Evolutionary conservation across 2,797 vertebrate species (phyloP), one percentile per base, ranked within the genome.

Genomic region (Bucorvus abyssinicus): DNA sequence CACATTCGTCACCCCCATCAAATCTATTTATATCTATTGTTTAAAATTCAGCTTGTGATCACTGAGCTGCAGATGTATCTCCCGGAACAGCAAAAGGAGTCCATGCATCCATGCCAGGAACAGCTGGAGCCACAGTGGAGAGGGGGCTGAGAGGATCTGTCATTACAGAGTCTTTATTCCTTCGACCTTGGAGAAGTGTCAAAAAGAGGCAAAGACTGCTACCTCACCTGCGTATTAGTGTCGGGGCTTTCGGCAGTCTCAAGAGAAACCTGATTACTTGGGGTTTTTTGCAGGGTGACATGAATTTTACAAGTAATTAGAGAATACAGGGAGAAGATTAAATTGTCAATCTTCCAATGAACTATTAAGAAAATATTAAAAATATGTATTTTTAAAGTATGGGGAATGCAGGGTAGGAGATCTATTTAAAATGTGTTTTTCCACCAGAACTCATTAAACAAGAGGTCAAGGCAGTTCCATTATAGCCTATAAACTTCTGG

Each of bases 21-120:
- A 77, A 73, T 56, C 89, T 94, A 90, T 93, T 95, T 93, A 65
- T 91, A 69, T 63, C 57, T 85, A 29, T 81, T 20, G 44, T 63
- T 90, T 93, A 86, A 94, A 91, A 96, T 94, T 70, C 89, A 91
- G 49, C 55, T 75, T 88, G 85, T 75, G 85, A 87, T 88, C 78
- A 69, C 26, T 64, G 76, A 94, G 91, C 90, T 94, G 94, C 91
- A 94, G 89, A 84, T 94, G 85, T 82, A 94, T 79, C 83, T 88
- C 24, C 82, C 73, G 1, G 2, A 91, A 73, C 61, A 94, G 82
- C 52, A 60, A 85, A 88, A 87, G 65, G 60, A 92, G 79, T 69
- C 65, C 73, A 29, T 1, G 5, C 40, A 47, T 83, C 57, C 0
- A 0, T 78, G 75, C 84, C 89, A 94, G 87, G 67, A 90, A 14